Conservation (phyloP, 2,888 invertebrate species). For the Callinectes sapidus region DNA sequence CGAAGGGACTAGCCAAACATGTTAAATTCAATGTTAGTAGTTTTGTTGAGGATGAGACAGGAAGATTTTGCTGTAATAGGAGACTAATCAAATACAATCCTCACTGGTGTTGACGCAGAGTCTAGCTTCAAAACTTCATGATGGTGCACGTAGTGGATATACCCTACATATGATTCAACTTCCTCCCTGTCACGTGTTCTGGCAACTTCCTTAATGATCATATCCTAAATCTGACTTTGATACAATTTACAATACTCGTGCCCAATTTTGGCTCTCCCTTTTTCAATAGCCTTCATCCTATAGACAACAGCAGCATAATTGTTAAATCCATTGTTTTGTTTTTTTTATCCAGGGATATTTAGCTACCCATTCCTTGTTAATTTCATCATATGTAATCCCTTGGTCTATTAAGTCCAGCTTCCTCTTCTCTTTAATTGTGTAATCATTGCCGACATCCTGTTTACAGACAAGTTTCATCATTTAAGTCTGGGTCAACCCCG, state of each 20-base stretch:
- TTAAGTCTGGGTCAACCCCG: background rate
- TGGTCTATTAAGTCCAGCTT: conserved; percentile 34
- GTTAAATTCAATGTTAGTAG: conserved; percentile 33
- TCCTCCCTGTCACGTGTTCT: background rate
- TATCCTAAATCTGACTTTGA: conserved; percentile 37
- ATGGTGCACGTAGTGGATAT: conserved; percentile 37
- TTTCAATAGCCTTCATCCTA: conserved; percentile 39
- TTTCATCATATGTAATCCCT: conserved; percentile 22
- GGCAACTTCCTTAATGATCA: background rate
- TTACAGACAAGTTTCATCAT: conserved; percentile 29
- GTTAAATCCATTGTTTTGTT: background rate
- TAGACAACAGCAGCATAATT: background rate
- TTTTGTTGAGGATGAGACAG: conserved; percentile 41
- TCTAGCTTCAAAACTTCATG: too few species aligned
- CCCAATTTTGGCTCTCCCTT: background rate
- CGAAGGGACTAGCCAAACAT: conserved; percentile 43
- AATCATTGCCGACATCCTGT: conserved; percentile 24
- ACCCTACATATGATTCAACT: background rate
- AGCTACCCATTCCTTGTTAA: background rate
- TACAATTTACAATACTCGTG: conserved; percentile 19
- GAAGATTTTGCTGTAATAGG: conserved; percentile 28
- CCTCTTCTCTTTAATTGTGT: conserved; percentile 40
- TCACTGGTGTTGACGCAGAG: conserved; percentile 22
- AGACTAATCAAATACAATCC: conserved; percentile 25
- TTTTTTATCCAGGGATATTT: too few species aligned